These are phyloP conservation scores for Gavialis gangeticus DNA, from an alignment of 2,113 vertebrate species.

Conservation along the genomic window DNA sequence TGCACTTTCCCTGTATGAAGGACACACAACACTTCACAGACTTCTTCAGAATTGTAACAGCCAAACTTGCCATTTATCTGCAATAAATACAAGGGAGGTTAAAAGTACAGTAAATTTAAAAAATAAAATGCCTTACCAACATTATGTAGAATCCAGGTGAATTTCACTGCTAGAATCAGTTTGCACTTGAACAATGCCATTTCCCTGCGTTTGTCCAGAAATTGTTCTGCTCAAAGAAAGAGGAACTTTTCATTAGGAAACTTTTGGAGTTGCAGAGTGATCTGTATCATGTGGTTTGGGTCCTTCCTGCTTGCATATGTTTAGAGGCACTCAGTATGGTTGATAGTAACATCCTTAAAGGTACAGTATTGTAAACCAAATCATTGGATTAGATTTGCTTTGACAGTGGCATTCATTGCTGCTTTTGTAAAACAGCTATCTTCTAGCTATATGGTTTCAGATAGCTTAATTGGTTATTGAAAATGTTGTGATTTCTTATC, in stretches of 20 bases:
- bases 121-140: slow-evolving; percentile 71
- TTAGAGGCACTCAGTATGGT: slow-evolving; percentile 6
- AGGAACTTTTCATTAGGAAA: slow-evolving; percentile 67
- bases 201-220: slow-evolving; percentile 13
- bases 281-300: slow-evolving; percentile 34
- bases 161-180: neutral
- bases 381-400: neutral
- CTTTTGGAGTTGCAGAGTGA: neutral
- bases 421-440: too few relatives aligned
- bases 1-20: neutral
- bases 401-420: neutral
- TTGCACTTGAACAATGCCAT: slow-evolving; percentile 56
- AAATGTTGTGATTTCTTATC: neutral
- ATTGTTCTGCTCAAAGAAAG: slow-evolving; percentile 55
- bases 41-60: neutral
- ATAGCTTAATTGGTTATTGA: neutral
- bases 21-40: neutral
- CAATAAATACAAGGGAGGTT: neutral
- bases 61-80: neutral
- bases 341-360: slow-evolving; percentile 38
- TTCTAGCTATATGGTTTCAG: neutral
- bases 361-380: neutral
- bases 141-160: slow-evolving; percentile 60
- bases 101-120: neutral
- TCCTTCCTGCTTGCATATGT: slow-evolving; percentile 57